These are phyloP conservation scores for Monodelphis domestica DNA, from an alignment of 2,797 vertebrate genomes.

Conservation along the genomic window DNA sequence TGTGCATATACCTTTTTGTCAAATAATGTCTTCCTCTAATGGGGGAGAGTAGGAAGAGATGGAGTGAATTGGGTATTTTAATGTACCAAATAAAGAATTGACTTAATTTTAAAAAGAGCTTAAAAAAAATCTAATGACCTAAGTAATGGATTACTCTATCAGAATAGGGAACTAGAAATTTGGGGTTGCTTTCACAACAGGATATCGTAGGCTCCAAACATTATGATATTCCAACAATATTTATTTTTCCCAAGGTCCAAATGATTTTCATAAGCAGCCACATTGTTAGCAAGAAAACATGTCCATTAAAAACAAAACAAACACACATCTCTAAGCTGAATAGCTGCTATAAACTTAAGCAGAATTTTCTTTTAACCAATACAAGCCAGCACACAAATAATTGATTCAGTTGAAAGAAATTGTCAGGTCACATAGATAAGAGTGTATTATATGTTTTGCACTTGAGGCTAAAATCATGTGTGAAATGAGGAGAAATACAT, in stretches of 20 bases:
- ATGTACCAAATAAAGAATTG: too few species aligned
- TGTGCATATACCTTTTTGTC: too few species aligned
- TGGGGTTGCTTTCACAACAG: neutral
- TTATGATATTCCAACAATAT: neutral
- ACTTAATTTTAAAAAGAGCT: too few species aligned
- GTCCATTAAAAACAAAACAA: neutral
- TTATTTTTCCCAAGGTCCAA: neutral
- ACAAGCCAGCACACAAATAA: neutral
- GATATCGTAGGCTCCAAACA: neutral
- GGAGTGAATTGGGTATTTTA: too few species aligned
- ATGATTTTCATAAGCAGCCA: neutral
- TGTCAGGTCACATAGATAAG: neutral
- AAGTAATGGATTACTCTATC: too few species aligned
- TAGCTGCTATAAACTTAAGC: neutral
- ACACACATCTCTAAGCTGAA: neutral
- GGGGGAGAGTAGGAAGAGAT: too few species aligned
- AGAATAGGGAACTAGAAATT: neutral
- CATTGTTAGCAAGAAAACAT: neutral
- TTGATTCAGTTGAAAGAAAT: neutral
- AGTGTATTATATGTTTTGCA: neutral
- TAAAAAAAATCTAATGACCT: too few species aligned
- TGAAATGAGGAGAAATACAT: neutral
- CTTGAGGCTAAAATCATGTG: neutral
- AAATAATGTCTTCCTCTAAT: neutral
- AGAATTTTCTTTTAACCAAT: neutral